A percentile compares a stretch with the other conserved stretches of the same genome.
Evolutionary conservation across 2,113 vertebrate genomes (phyloP).

Genomic region (Spea multiplicata): DNA sequence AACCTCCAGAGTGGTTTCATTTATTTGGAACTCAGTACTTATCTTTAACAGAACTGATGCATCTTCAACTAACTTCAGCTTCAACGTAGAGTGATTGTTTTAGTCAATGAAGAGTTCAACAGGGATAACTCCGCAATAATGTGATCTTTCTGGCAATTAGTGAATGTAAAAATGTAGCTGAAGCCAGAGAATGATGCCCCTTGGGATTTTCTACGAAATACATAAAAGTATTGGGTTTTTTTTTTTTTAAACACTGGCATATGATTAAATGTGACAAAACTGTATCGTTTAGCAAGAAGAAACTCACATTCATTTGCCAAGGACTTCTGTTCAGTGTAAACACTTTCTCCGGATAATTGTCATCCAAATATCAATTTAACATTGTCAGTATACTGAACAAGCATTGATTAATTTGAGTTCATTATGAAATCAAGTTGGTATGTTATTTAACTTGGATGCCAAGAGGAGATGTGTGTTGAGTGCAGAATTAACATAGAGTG

Average conservation of each 20-base stretch:
- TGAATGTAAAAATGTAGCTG: no score
- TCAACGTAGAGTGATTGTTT: no score
- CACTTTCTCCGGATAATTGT: not conserved
- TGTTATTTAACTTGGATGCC: not conserved
- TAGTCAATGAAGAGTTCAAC: no score
- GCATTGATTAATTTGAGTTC: not conserved
- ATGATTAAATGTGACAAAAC: not conserved
- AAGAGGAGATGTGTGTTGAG: not conserved
- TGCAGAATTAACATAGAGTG: no score
- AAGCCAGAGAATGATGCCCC: no score
- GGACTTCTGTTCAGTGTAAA: not conserved
- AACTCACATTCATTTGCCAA: not conserved
- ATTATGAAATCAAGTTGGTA: not conserved
- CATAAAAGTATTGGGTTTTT: not conserved
- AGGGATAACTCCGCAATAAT: no score
- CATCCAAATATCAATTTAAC: not conserved
- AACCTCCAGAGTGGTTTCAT: no score
- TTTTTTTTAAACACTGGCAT: not conserved
- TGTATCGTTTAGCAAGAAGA: not conserved
- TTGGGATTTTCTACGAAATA: no score
- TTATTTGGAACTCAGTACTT: no score
- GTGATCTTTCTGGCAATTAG: no score
- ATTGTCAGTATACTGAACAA: not conserved
- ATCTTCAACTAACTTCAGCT: no score
- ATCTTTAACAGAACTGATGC: no score